Conservation (phyloP, 2,113 vertebrate genomes). For the Poeciliopsis occidentalis region DNA sequence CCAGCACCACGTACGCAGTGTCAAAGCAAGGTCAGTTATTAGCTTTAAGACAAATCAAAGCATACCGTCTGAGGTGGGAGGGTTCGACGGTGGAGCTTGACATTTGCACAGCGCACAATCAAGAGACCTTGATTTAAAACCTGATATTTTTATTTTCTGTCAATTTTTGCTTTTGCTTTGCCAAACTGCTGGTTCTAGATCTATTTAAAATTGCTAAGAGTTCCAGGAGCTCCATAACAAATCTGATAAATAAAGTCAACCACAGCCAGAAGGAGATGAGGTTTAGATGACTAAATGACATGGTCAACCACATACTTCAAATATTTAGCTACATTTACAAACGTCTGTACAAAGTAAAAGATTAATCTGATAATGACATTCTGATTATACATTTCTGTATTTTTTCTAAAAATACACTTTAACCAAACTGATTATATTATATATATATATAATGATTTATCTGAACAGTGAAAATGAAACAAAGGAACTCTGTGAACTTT, state of each 20-base stretch:
- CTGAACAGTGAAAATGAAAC: background rate
- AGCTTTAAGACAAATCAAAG: slow-evolving; percentile 6
- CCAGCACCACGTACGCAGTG: background rate
- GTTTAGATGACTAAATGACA: background rate
- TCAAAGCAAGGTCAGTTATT: background rate
- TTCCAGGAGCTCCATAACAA: no score
- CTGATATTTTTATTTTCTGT: background rate
- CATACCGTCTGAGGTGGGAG: background rate
- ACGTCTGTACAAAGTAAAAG: no score
- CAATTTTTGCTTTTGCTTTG: background rate
- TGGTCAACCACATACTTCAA: background rate
- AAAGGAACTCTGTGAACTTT: background rate
- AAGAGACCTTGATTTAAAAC: background rate
- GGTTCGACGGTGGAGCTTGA: background rate
- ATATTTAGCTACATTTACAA: background rate
- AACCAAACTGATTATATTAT: background rate
- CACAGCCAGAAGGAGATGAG: background rate
- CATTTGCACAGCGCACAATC: background rate
- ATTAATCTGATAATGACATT: background rate
- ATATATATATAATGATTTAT: background rate
- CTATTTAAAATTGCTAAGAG: background rate
- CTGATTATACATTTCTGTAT: background rate
- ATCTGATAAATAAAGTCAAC: background rate
- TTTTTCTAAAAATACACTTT: background rate
- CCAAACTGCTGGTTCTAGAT: background rate